phyloP scores from a whole-genome alignment of 2,113 vertebrate species.

The Xerus inauris region DNA sequence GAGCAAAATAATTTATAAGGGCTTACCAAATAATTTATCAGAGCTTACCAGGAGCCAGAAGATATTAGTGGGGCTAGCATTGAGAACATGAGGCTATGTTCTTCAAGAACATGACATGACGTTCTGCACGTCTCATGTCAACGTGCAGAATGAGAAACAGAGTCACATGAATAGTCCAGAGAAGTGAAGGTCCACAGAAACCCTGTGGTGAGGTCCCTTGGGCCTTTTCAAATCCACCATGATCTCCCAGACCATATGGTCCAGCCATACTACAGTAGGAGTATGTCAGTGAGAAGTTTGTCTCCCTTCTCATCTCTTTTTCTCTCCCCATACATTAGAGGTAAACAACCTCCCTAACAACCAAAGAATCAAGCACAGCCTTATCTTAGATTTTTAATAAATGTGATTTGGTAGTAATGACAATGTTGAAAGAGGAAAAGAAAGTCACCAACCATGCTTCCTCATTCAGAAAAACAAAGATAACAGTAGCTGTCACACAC shows the following conservation, averaged over 20 bases:
- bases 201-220: background rate
- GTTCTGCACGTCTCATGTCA: too few relatives aligned
- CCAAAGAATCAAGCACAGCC: background rate
- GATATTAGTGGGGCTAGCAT: background rate
- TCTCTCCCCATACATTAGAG: background rate
- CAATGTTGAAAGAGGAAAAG: constrained; percentile 27
- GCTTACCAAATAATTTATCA: too few relatives aligned
- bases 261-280: background rate
- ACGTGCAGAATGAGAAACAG: background rate
- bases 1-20: background rate
- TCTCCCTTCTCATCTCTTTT: background rate
- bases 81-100: background rate
- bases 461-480: background rate
- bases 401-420: background rate
- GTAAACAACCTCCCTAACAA: background rate
- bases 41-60: background rate
- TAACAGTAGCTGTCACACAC: background rate
- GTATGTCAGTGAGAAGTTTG: background rate
- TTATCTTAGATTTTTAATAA: constrained; percentile 17
- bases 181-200: background rate
- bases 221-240: background rate
- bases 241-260: background rate
- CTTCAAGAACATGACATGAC: too few relatives aligned
- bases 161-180: background rate
- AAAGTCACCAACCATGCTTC: background rate